These are phyloP conservation scores for Callyntrura guangdongensis DNA, from an alignment of 2,888 invertebrate species.

Conservation along the genomic window DNA sequence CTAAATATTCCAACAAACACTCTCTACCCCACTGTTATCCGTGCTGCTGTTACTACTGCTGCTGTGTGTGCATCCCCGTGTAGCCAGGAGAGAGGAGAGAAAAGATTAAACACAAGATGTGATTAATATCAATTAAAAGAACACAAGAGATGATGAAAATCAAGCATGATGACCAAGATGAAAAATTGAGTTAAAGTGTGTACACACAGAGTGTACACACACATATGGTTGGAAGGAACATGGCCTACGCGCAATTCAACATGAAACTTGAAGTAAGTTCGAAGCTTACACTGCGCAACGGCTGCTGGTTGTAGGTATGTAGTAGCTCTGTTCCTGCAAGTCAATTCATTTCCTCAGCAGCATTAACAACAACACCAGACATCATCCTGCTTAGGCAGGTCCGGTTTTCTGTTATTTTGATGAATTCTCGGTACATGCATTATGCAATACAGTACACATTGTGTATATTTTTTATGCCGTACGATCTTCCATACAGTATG, in stretches of 20 bases:
- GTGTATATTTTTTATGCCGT: not conserved
- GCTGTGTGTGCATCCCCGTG: not conserved
- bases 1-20: slow-evolving; percentile 12
- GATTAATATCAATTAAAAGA: slow-evolving; percentile 75
- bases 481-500: not conserved
- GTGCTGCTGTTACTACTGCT: not conserved
- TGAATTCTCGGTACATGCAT: slow-evolving; percentile 1
- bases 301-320: not conserved
- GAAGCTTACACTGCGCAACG: not conserved
- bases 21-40: not conserved
- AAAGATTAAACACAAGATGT: slow-evolving; percentile 61
- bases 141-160: slow-evolving; percentile 63
- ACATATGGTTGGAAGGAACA: not conserved
- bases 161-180: slow-evolving; percentile 54
- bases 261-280: not conserved
- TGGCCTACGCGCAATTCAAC: not conserved
- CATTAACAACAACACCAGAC: not conserved
- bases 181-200: slow-evolving; percentile 54
- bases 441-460: not conserved
- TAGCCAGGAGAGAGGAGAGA: not conserved
- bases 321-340: not conserved
- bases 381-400: not conserved
- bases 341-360: slow-evolving; percentile 41
- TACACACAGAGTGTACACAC: slow-evolving; percentile 8
- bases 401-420: slow-evolving; percentile 18